phyloP scores from a whole-genome alignment of 2,888 invertebrate species.

The Endotricha flammealis region DNA sequence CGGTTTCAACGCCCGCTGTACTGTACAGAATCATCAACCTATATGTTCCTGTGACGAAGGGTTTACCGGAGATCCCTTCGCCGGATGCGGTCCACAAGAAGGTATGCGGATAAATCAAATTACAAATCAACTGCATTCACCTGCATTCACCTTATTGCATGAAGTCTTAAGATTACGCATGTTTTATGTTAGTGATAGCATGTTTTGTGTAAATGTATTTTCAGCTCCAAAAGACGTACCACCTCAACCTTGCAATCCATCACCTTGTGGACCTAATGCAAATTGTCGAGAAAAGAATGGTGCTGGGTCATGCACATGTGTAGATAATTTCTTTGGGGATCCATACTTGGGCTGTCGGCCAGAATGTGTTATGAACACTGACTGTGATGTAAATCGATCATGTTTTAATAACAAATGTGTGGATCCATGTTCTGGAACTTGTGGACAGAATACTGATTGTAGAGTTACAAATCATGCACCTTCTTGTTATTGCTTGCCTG shows the following conservation, averaged over 20 bases:
- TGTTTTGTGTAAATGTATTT: constrained; percentile 38
- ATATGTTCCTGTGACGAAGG: constrained; percentile 85
- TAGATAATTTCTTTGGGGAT: constrained; percentile 86
- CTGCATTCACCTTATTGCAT: constrained; percentile 12
- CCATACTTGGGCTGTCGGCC: constrained; percentile 88
- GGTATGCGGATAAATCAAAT: constrained; percentile 54
- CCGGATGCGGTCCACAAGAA: constrained; percentile 81
- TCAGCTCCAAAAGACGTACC: constrained; percentile 78
- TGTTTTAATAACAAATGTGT: constrained; percentile 88
- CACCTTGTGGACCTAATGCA: constrained; percentile 89
- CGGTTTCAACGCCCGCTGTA: constrained; percentile 86
- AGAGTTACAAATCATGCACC: constrained; percentile 86
- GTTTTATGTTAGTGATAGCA: constrained; percentile 20
- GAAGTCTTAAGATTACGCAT: constrained; percentile 9
- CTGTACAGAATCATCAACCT: constrained; percentile 85
- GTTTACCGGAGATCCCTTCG: constrained; percentile 89
- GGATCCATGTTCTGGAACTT: constrained; percentile 87
- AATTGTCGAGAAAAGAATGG: constrained; percentile 85
- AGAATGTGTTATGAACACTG: constrained; percentile 88
- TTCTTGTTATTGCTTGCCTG: constrained; percentile 85
- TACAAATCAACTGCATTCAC: not conserved
- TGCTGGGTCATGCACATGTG: constrained; percentile 86
- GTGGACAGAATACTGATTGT: constrained; percentile 88
- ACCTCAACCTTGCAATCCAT: constrained; percentile 85
- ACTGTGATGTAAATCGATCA: constrained; percentile 83